Base-by-base conservation (phyloP, 1,140 invertebrate genomes). In the Protaetia brevitarsis region DNA sequence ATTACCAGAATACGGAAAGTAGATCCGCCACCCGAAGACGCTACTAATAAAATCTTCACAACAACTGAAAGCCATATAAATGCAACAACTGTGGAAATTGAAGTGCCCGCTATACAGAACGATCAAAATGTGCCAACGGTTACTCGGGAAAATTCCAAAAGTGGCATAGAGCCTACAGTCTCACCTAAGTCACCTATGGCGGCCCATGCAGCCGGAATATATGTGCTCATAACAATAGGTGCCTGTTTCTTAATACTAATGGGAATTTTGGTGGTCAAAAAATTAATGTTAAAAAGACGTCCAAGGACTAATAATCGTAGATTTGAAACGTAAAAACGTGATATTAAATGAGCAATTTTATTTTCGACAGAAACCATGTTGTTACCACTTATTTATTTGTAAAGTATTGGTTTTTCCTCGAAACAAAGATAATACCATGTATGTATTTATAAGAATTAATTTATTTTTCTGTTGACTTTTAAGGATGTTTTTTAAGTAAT, bases 291-390 rank as follows among this genome's bases (percentile, higher is more conserved):
- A 51, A 34, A 64, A 31, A 61, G 37, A 34, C n/a, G 31, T 31
- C 21, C 31, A 56, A 37, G 64, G 36, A 69, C 69, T 3, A 73
- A 70, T 62, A 74, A 74, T 67, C 65, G 73, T 30, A 65, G 73
- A 57, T 74, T 74, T 67, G 68, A 73, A 65, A 67, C 71, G 23
- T 74, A 71, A 36, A 0, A 16, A 23, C 5, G 37, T 41, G 16
- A 51, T 51, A 19, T 19, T 51, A 51, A 51, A 26, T 23, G 3
- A 51, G 11, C 0, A 23, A 41, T 5, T 2, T 6, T 34, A 13
- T 62, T 19, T 37, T 62, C 23, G 5, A 62, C 16, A 34, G 8
- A 51, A 34, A 34, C 1, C 26, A 23, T 19, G 19, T 19, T 51
- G 41, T 51, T 51, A 51, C 41, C 41, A 34, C 28, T 28, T 36